Evolutionary conservation across 1,140 invertebrate genomes (phyloP).

Genomic region (Drosophila pandora): DNA sequence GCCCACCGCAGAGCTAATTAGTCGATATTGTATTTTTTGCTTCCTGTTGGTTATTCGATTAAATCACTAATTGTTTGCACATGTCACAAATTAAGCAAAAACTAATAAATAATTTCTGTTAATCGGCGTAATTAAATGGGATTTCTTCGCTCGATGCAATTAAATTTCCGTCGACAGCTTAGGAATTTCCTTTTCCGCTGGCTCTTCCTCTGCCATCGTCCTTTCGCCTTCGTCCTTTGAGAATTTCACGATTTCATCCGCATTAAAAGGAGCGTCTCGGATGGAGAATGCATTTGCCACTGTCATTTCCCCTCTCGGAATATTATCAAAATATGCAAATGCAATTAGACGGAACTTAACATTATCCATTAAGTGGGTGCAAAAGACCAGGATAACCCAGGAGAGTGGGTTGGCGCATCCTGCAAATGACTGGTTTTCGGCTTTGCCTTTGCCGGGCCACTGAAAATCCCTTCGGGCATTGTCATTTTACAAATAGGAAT

Average conservation of each 20-base stretch:
- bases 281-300: slow-evolving; percentile 64
- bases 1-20: slow-evolving; percentile 32
- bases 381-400: background rate
- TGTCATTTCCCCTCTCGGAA: slow-evolving; percentile 65
- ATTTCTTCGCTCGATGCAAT: slow-evolving; percentile 43
- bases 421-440: slow-evolving; percentile 46
- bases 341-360: slow-evolving; percentile 69
- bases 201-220: background rate
- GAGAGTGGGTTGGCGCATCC: slow-evolving; percentile 50
- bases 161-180: slow-evolving; percentile 44
- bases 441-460: slow-evolving; percentile 30
- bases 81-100: slow-evolving; percentile 48
- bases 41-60: slow-evolving; percentile 38
- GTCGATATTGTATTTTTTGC: slow-evolving; percentile 24
- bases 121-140: slow-evolving; percentile 42
- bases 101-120: slow-evolving; percentile 46
- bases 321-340: slow-evolving; percentile 81
- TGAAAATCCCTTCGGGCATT: slow-evolving; percentile 27
- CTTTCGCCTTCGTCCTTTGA: background rate
- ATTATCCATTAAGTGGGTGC: slow-evolving; percentile 44
- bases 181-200: slow-evolving; percentile 31
- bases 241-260: slow-evolving; percentile 21
- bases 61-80: slow-evolving; percentile 51
- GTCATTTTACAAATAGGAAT: slow-evolving; percentile 46
- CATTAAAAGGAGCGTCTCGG: slow-evolving; percentile 17